These are phyloP conservation scores for Onychomys leucogaster DNA, from an alignment of 2,797 vertebrate species.

Conservation along the genomic window DNA sequence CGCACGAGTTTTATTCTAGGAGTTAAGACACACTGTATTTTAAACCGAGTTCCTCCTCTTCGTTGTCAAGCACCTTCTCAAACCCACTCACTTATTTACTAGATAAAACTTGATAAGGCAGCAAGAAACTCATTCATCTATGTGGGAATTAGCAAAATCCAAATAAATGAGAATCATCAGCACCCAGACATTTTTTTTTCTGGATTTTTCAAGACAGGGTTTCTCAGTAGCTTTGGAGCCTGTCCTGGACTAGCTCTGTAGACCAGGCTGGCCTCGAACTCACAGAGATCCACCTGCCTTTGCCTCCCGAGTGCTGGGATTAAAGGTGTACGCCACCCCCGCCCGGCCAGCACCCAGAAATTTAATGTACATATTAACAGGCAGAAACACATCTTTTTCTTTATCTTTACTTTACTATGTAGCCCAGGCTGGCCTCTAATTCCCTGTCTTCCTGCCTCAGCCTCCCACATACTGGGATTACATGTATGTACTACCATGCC, in stretches of 20 bases:
- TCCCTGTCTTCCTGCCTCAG: not conserved
- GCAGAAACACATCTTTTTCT: not conserved
- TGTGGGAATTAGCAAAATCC: not conserved
- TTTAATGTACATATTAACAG: not conserved
- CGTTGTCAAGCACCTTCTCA: not conserved
- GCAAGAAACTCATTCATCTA: not conserved
- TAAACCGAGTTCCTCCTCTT: slow-evolving; percentile 17
- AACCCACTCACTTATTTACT: slow-evolving; percentile 18
- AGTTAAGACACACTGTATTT: not conserved
- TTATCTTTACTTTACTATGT: not conserved
- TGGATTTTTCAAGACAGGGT: too few relatives aligned
- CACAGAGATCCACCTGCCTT: too few relatives aligned
- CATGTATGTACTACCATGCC: not conserved
- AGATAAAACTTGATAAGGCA: slow-evolving; percentile 12
- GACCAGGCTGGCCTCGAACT: too few relatives aligned
- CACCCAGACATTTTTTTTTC: slow-evolving; percentile 1
- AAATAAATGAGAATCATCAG: not conserved
- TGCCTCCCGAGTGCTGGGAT: too few relatives aligned
- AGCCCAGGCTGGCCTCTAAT: not conserved
- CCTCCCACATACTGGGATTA: not conserved
- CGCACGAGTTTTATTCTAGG: not conserved
- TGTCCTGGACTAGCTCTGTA: too few relatives aligned
- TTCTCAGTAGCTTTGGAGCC: too few relatives aligned
- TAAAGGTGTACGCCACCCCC: too few relatives aligned
- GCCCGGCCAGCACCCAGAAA: not conserved